phyloP scores from a whole-genome alignment of 2,113 vertebrate species.

The Ctenodactylus gundi region DNA sequence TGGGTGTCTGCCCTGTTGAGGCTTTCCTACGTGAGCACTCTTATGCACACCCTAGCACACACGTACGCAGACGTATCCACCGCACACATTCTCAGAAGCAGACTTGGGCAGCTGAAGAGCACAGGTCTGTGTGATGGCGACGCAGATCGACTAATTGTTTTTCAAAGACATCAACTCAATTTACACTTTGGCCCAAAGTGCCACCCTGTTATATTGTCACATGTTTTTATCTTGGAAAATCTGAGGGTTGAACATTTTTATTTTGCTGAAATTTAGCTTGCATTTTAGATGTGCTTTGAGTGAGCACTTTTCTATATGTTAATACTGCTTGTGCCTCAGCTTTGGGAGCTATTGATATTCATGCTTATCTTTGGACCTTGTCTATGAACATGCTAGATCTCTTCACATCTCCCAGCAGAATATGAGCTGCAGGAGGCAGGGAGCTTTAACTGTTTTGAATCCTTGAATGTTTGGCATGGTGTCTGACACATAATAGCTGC shows the following conservation, averaged over 20 bases:
- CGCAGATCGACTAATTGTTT: not conserved
- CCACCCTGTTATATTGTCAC: not conserved
- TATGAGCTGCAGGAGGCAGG: not conserved
- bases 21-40: not conserved
- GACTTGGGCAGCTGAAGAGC: not conserved
- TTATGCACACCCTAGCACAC: not conserved
- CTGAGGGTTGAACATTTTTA: not conserved
- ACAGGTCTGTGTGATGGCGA: not conserved
- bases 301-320: not conserved
- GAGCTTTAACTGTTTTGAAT: slow-evolving; percentile 34
- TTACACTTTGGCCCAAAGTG: not conserved
- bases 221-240: slow-evolving; percentile 2
- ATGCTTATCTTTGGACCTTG: slow-evolving; percentile 24
- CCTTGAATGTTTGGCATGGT: not conserved
- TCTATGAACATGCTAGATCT: not conserved
- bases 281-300: not conserved
- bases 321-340: not conserved
- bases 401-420: not conserved
- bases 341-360: not conserved
- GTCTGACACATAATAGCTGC: not conserved
- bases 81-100: not conserved
- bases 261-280: not conserved
- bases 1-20: not conserved
- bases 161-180: not conserved
- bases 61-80: not conserved